Conservation (phyloP, 2,797 vertebrate genomes). For the Xenops minutus region DNA sequence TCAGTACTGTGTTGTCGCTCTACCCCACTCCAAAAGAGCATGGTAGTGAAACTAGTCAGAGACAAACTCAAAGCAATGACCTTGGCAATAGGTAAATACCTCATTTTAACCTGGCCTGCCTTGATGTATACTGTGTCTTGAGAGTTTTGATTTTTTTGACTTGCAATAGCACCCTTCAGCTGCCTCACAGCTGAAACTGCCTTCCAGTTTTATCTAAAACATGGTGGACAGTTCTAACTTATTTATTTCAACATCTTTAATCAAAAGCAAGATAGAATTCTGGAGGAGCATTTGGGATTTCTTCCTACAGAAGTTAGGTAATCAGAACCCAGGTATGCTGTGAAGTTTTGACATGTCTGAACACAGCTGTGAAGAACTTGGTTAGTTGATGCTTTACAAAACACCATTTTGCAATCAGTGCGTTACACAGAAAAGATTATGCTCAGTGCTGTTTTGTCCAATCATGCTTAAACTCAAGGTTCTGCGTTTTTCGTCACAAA, state of each 20-base stretch:
- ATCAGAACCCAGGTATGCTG: not conserved
- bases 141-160: not conserved
- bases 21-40: constrained; percentile 96
- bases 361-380: not conserved
- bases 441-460: not conserved
- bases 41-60: constrained; percentile 95
- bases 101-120: not conserved
- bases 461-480: not conserved
- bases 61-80: constrained; percentile 98
- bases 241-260: not conserved
- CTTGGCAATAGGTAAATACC: constrained; percentile 88
- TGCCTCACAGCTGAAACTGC: not conserved
- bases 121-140: not conserved
- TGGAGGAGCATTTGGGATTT: not conserved
- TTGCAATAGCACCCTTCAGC: not conserved
- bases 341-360: not conserved
- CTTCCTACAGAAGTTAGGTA: not conserved
- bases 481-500: not conserved
- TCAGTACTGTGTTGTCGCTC: constrained; percentile 95
- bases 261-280: not conserved
- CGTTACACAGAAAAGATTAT: not conserved
- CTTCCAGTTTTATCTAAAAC: not conserved
- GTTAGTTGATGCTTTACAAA: not conserved
- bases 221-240: not conserved
- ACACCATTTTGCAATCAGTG: not conserved